Percentiles rank a stretch among this genome's conserved stretches.
Evolutionary conservation across 2,797 vertebrate genomes (phyloP).

Genomic region (Channa striata): DNA sequence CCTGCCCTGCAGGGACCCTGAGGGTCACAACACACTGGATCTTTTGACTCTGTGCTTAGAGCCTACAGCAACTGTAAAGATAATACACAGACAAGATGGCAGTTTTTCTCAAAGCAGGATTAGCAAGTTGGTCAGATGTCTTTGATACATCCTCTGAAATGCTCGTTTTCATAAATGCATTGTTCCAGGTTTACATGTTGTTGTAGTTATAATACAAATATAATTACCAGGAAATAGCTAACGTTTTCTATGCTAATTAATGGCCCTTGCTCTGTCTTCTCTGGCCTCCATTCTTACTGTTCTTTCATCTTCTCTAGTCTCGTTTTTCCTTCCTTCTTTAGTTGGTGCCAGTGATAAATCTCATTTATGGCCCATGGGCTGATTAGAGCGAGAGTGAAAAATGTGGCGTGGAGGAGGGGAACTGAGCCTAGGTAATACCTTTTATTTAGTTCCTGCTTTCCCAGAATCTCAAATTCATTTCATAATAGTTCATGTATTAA

Average conservation of each 20-base stretch:
- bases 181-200: not conserved
- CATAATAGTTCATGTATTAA: conserved; percentile 77
- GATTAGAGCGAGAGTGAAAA: conserved; percentile 79
- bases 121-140: conserved; percentile 3
- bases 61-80: conserved; percentile 36
- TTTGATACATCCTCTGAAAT: conserved; percentile 9
- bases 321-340: conserved; percentile 47
- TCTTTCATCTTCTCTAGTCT: conserved; percentile 45
- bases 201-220: not conserved
- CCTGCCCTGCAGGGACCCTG: conserved; percentile 41
- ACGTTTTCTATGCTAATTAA: not conserved
- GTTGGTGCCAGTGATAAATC: conserved; percentile 80
- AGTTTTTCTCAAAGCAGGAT: conserved; percentile 30
- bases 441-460: conserved; percentile 73
- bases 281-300: conserved; percentile 47
- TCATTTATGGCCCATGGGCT: conserved; percentile 76
- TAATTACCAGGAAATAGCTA: not conserved
- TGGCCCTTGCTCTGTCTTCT: conserved; percentile 55
- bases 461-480: conserved; percentile 73
- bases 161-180: not conserved
- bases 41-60: conserved; percentile 47
- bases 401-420: conserved; percentile 71
- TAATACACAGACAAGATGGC: conserved; percentile 11
- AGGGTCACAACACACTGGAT: conserved; percentile 52
- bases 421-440: conserved; percentile 64